Evolutionary conservation across 2,888 invertebrate species (phyloP).

Genomic region (Heliothis peltigera): DNA sequence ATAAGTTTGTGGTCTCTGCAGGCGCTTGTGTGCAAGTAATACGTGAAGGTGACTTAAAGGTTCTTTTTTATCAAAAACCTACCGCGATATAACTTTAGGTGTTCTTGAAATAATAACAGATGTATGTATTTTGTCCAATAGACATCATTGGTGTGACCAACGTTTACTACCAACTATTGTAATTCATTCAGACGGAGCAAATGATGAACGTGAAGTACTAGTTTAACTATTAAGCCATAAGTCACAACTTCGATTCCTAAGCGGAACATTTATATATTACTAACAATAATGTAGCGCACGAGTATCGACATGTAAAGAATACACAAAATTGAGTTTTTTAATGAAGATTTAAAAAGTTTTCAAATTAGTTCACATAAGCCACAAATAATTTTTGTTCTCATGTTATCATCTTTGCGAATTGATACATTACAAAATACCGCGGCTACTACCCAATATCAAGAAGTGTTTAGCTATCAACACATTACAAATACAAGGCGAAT

Average conservation of each 20-base stretch:
- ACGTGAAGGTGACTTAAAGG: constrained; percentile 34
- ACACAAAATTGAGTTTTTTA: no score
- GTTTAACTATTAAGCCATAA: no score
- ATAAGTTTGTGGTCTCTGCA: background rate
- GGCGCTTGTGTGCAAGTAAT: background rate
- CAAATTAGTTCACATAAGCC: no score
- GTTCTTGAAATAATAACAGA: constrained; percentile 1
- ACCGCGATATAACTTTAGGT: background rate
- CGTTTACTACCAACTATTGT: background rate
- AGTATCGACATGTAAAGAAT: no score
- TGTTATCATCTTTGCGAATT: background rate
- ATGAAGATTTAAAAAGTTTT: no score
- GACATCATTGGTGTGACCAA: background rate
- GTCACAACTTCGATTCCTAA: no score
- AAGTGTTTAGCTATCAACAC: constrained; percentile 5
- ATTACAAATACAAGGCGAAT: constrained; percentile 4
- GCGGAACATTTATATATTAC: no score
- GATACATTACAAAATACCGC: background rate
- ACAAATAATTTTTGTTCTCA: background rate
- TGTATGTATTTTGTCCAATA: background rate
- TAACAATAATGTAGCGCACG: no score
- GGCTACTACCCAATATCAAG: background rate
- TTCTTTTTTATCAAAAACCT: constrained; percentile 1
- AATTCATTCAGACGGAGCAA: background rate
- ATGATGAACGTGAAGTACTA: background rate